phyloP scores from a whole-genome alignment of 2,113 vertebrate genomes.

The Nematolebias whitei region DNA sequence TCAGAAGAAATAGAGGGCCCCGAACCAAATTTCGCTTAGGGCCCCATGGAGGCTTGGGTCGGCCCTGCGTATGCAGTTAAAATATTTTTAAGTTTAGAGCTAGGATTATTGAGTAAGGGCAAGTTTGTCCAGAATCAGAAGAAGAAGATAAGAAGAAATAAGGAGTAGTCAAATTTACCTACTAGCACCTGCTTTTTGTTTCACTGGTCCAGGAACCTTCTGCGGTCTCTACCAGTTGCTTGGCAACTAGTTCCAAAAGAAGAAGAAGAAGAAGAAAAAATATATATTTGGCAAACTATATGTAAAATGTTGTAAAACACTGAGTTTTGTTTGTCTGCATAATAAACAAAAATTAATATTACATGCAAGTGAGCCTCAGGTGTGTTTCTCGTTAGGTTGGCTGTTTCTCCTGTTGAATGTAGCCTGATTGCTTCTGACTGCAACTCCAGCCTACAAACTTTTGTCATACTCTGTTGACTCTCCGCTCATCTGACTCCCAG shows the following conservation, averaged over 20 bases:
- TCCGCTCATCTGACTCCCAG: background rate
- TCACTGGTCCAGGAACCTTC: conserved; percentile 18
- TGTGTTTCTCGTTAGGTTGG: background rate
- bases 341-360: background rate
- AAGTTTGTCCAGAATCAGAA: too few relatives aligned
- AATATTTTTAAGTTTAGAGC: too few relatives aligned
- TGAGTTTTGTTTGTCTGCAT: conserved; percentile 4
- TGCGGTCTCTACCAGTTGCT: conserved; percentile 27
- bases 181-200: conserved; percentile 6
- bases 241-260: conserved; percentile 30
- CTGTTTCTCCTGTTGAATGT: background rate
- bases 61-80: too few relatives aligned
- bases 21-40: too few relatives aligned
- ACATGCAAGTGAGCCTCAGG: background rate
- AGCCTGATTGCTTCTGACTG: background rate
- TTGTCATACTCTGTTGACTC: background rate
- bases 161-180: conserved; percentile 8
- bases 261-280: too few relatives aligned
- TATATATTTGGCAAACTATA: conserved; percentile 11
- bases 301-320: conserved; percentile 1
- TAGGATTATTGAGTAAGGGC: background rate
- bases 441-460: background rate
- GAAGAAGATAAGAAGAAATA: background rate
- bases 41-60: too few relatives aligned
- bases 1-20: too few relatives aligned